Conservation (phyloP, 2,797 vertebrate species). For the Enteromius thamalakanensis region DNA sequence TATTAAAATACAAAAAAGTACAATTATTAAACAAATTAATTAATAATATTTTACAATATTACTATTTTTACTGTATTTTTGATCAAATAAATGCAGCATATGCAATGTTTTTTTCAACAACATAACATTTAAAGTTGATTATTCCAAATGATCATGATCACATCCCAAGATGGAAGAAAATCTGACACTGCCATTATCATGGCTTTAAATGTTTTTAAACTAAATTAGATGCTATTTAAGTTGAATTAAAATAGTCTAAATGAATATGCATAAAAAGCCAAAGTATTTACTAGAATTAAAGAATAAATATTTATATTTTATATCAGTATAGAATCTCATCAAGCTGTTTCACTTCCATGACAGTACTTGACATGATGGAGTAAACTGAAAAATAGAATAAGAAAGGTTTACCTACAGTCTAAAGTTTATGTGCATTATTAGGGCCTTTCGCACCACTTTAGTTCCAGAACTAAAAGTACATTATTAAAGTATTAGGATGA, state of each 20-base stretch:
- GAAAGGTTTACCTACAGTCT: background rate
- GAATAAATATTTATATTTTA: too few species aligned
- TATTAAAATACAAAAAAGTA: background rate
- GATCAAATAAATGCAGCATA: background rate
- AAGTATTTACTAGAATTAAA: background rate
- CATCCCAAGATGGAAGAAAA: background rate
- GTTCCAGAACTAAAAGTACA: too few species aligned
- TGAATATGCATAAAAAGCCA: background rate
- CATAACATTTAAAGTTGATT: background rate
- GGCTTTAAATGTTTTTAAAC: background rate
- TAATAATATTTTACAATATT: background rate
- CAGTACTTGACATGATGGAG: background rate
- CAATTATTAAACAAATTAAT: background rate
- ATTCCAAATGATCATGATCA: background rate
- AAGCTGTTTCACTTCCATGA: background rate
- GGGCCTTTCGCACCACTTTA: too few species aligned
- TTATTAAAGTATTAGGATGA: too few species aligned
- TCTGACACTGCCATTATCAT: background rate
- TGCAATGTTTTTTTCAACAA: background rate
- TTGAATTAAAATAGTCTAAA: background rate
- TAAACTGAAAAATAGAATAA: background rate
- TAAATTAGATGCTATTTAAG: slow-evolving; percentile 1
- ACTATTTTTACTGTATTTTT: background rate
- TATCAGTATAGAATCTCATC: background rate
- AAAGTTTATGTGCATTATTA: background rate